Conservation (phyloP, 2,113 vertebrate species). For the Triplophysa dalaica region DNA sequence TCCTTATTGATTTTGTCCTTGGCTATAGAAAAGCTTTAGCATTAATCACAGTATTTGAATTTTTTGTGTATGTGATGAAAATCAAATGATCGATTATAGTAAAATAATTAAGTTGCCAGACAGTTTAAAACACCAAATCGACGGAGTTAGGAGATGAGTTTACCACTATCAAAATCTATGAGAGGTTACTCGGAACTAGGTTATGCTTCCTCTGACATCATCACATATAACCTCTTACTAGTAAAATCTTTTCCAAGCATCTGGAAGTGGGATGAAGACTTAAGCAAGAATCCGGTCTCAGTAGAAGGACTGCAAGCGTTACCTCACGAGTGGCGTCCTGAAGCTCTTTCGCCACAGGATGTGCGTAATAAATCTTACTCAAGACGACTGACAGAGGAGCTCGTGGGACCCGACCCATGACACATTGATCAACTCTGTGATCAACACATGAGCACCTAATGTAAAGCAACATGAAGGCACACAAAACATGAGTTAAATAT, state of each 20-base stretch:
- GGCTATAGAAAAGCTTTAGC: not conserved
- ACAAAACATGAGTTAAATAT: not conserved
- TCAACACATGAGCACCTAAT: conserved; percentile 15
- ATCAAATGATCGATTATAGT: not conserved
- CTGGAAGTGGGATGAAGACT: not conserved
- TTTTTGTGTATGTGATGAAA: not conserved
- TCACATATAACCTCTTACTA: not conserved
- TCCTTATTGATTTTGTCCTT: not conserved
- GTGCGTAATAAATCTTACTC: conserved; percentile 58
- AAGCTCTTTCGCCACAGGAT: conserved; percentile 53
- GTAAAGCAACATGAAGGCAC: not conserved
- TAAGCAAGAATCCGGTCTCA: not conserved
- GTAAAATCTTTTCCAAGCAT: not conserved
- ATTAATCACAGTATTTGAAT: not conserved
- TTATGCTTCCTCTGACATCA: not conserved
- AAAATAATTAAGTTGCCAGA: not conserved
- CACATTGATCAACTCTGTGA: conserved; percentile 31
- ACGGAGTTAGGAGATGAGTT: not conserved
- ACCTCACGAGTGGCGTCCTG: conserved; percentile 36
- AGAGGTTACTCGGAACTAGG: not conserved
- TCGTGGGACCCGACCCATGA: conserved; percentile 45
- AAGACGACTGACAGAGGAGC: conserved; percentile 41
- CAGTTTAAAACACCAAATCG: not conserved
- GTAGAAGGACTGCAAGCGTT: conserved; percentile 37
- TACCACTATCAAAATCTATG: not conserved